Evolutionary conservation across 2,888 invertebrate species (phyloP).

Genomic region (Euproctis similis): DNA sequence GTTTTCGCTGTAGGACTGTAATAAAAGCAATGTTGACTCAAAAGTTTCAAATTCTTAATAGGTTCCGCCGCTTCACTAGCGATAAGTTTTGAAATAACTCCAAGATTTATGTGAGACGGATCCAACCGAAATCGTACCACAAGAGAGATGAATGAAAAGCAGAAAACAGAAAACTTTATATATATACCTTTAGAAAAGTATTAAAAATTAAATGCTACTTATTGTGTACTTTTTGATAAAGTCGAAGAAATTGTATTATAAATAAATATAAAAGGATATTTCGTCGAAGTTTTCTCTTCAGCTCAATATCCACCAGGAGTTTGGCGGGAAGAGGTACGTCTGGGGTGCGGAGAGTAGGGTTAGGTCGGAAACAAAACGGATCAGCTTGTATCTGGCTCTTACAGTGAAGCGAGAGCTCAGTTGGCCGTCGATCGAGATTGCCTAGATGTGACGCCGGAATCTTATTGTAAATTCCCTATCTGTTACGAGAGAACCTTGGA

Average conservation of each 20-base stretch:
- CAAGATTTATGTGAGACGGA: conserved; percentile 4
- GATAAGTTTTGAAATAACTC: conserved; percentile 3
- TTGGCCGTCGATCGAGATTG: conserved; percentile 23
- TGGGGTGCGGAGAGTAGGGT: conserved; percentile 17
- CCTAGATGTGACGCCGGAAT: conserved; percentile 33
- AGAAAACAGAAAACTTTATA: no score
- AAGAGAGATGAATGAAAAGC: conserved; percentile 1
- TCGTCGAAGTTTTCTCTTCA: conserved; percentile 22
- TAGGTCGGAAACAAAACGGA: conserved; percentile 52
- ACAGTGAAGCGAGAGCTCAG: conserved; percentile 22
- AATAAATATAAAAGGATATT: conserved; percentile 27
- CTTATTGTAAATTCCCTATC: conserved; percentile 22
- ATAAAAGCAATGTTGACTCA: no score
- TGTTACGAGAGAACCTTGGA: conserved; percentile 14
- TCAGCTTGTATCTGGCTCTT: conserved; percentile 46
- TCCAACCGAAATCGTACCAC: conserved; percentile 4
- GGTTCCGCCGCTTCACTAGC: no score
- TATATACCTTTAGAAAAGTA: no score
- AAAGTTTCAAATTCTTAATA: no score
- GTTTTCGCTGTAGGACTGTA: no score
- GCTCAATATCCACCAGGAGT: conserved; percentile 9
- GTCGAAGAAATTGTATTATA: conserved; percentile 20
- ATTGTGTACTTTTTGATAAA: conserved; percentile 19
- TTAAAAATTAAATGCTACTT: conserved; percentile 25
- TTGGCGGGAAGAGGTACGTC: conserved; percentile 5